Percentiles rank a stretch among this genome's conserved stretches.
Evolutionary conservation across 2,113 vertebrate species (phyloP).

Genomic region (Tyrannus savana): DNA sequence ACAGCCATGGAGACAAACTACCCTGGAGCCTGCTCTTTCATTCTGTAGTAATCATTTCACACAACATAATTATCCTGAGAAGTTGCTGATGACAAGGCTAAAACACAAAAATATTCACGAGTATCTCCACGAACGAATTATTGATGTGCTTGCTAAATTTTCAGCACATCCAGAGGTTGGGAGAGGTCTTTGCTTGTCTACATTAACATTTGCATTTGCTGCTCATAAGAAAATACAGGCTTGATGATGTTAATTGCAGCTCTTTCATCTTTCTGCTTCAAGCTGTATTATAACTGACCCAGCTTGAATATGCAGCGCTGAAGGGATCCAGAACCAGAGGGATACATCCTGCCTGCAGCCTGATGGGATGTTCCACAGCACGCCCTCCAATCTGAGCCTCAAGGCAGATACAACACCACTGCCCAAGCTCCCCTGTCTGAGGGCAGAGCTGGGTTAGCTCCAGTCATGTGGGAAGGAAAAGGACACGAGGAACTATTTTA

Average conservation of each 20-base stretch:
- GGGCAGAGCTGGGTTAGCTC: background rate
- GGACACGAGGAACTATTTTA: background rate
- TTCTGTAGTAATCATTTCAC: constrained; percentile 49
- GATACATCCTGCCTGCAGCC: background rate
- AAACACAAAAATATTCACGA: constrained; percentile 43
- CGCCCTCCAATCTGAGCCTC: background rate
- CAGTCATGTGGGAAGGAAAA: background rate
- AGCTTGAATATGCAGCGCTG: background rate
- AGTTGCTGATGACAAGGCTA: constrained; percentile 47
- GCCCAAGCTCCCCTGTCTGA: background rate
- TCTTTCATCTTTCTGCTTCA: constrained; percentile 41
- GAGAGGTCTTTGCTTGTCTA: constrained; percentile 15
- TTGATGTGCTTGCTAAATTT: constrained; percentile 36
- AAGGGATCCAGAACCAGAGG: background rate
- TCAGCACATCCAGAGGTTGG: background rate
- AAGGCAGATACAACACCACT: background rate
- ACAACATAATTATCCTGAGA: constrained; percentile 53
- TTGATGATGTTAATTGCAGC: constrained; percentile 39
- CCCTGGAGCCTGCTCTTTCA: constrained; percentile 22
- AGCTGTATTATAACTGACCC: constrained; percentile 17
- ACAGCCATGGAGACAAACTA: constrained; percentile 35
- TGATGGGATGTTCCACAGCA: background rate
- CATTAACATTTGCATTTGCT: constrained; percentile 26
- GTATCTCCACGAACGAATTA: background rate
- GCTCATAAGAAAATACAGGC: background rate